Base-by-base conservation (phyloP, 2,797 vertebrate genomes). In the Syngnathus acus region DNA sequence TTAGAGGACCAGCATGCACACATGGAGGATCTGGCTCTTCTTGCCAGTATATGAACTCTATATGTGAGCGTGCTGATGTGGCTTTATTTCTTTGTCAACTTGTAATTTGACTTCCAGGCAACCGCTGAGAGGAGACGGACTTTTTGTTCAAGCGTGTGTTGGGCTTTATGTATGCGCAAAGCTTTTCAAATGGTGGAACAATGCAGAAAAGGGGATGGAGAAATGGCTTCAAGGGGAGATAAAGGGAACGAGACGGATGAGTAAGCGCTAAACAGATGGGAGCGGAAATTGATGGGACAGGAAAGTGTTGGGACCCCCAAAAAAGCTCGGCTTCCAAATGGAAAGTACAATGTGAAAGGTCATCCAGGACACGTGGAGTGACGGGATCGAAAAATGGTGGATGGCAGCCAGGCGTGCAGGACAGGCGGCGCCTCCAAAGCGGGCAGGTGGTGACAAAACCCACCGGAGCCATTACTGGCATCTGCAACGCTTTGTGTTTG, bases 1-100 rank as follows among this genome's bases (percentile, higher is more conserved):
- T 89, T 88, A 88, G 70, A 89, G 86, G 89, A 82, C 84, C 60
- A 69, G 73, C 55, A 17, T 71, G 69, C 73, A 81, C 73, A 67
- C 69, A 78, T 79, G 71, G 73, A 86, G 73, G 62, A 66, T 76
- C 64, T 13, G 3, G 11, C 63, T 58, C 75, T 62, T 58, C 75
- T 62, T 60, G 62, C 21, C 9, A 72, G 67, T 74, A 65, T 72
- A 70, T 53, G 63, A 10, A 55, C 65, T 61, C 65, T 74, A 67
- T 63, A 57, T 63, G 53, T 61, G 69, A 76, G 64, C 67, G 72
- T 68, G 50, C 51, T 67, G 23, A 70, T 78, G 58, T 75, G 68
- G 77, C 73, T 78, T 69, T 75, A 61, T 66, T 57, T 68, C 0
- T 74, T 68, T 72, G 63, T 68, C 65, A 17, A 66, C 71, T 73